Base-by-base conservation (phyloP, 2,113 vertebrate species). In the Cyphomyrus discorhynchus region DNA sequence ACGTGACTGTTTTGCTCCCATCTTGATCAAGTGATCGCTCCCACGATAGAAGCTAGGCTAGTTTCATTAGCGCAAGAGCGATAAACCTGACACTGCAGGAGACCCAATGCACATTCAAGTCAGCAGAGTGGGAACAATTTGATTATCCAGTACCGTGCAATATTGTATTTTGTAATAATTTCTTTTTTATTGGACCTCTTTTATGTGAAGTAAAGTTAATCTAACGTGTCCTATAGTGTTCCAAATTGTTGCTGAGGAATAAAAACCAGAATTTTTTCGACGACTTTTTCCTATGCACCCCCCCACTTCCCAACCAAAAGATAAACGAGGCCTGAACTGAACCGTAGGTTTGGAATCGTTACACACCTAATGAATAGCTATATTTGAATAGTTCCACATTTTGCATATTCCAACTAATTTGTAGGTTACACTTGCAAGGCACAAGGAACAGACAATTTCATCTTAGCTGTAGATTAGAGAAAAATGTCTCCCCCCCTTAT, bases 381-480 rank as follows among this genome's bases (percentile, higher is more conserved):
- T 62, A 62, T 62, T 62, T 62, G 56, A 62, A 62, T n/a, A 62
- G 56, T 62, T n/a, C 1, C 21, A 62, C 24, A 62, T n/a, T 62
- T 62, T 62, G 24, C 24, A 62, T 24, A 62, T 62, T 62, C 56
- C 56, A 62, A n/a, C 56, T 62, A 62, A 62, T 24, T 62, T 24
- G 24, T n/a, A 62, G 2, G 24, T n/a, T 80, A 74, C 74, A 19
- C 35, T 45, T 87, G 47, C 58, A 49, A 46, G 46, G 84, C 49
- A 88, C 74, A 58, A 39, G n/a, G 66, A 88, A 90, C 58, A 86
- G 80, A 21, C 19, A 27, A 88, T 86, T 88, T 86, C 62, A 58
- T 88, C 49, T 88, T 90, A 31, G 86, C 70, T 56, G 9, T 88
- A 70, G 49, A 80, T 83, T 46, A 27, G 66, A 90, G 27, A n/a